Evolutionary conservation across 2,797 vertebrate species (phyloP), one percentile per base, ranked within the genome.

Genomic region (Tinamus major): DNA sequence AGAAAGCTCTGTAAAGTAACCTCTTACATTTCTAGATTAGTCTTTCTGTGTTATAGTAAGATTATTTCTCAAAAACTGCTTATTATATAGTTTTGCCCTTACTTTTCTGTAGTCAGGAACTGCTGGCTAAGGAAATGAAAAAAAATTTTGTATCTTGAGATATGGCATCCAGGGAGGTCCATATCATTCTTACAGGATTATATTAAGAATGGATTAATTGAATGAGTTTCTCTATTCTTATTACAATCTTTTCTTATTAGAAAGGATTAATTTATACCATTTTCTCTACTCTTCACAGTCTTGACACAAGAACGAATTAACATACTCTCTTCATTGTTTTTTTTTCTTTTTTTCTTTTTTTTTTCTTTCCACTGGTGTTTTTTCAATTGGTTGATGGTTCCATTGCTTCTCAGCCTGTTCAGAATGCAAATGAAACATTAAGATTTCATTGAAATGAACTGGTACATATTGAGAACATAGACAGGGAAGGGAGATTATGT

Each of bases 21-120:
- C 72, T 91, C n/a, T 21, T 87, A 87, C 76, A 69, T 81, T 91
- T 93, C 89, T 69, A 87, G 67, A 85, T 58, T 3, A n/a, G 87
- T 94, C 42, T 87, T 95, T 92, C 71, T 94, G 51, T 87, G 53
- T 94, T 96, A 49, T 81, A 65, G 80, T 96, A 74, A 87, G 91
- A 88, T 97, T 94, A 96, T 95, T 94, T 97, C 63, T 86, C 37
- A 84, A 89, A 92, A 72, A 48, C 65, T 35, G 80, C 93, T 97
- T 96, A 97, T 96, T 97, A 96, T 72, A 76, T 53, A 94, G 92
- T 97, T 97, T 95, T 93, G 87, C 84, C 72, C 96, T 97, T 96
- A 86, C 93, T 96, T 97, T 96, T 96, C 79, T 96, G 75, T 95
- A 97, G 93, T 96, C 85, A 84, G 87, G 74, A 90, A 95, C 89